Evolutionary conservation across 2,888 invertebrate species (phyloP), one percentile per base, ranked within the genome.

Genomic region (Drosophila gaucha): DNA sequence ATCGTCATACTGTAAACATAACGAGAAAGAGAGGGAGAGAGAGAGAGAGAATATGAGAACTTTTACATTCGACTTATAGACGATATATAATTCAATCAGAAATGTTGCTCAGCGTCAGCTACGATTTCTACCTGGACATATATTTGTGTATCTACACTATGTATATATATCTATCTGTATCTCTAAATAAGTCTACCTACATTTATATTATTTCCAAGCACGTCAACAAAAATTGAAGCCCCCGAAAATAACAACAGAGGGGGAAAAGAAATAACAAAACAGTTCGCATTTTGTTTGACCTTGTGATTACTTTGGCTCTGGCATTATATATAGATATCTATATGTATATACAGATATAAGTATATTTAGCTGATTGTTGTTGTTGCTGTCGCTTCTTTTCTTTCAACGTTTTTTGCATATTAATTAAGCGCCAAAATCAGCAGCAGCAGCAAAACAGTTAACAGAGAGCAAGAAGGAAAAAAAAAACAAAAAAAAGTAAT

Each of bases 1-100:
- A 93, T 97, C 97, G 94, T 97, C 97, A 94, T 97, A 97, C 97
- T 97, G 93, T n/a, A 92, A 38, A 30, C 18, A 55, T 41, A 16
- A 6, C 18, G 4, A 14, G 26, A 41, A 22, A 16, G 12, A 18
- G 10, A 41, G 6, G 36, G 6, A 46, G 6, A 38, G 10, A 20
- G 12, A 41, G 12, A 31, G 8, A 14, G 2, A 9, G 20, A 18
- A 9, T 14, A 31, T 38, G 10, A 33, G 16, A 18, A 20, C 20
- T 28, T 50, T 22, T 65, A 44, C 6, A 12, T 56, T 9, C 8
- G 8, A 16, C 2, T 16, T 43, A 38, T 22, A n/a, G 6, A 3
- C 28, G 8, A 30, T 41, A 39, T 24, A 35, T 9, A 16, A 22
- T 22, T 31, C n/a, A 28, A 47, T 31, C 18, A 22, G 22, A 22